Conservation (phyloP, 2,797 vertebrate genomes). For the Dromococcyx pavoninus region DNA sequence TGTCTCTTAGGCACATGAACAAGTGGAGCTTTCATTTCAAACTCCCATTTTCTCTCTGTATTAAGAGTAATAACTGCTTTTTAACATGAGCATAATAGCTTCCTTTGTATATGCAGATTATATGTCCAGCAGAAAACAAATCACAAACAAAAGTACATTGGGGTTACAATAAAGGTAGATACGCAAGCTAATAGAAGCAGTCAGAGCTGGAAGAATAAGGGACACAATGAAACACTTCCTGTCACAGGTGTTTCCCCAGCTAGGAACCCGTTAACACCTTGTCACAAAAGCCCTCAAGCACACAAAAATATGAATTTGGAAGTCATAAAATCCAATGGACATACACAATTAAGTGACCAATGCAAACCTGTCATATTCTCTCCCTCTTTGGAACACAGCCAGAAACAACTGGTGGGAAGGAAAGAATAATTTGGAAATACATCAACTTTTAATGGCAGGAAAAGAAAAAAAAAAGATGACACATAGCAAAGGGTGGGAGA, state of each 20-base stretch:
- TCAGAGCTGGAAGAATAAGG: slow-evolving; percentile 44
- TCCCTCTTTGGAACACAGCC: neutral
- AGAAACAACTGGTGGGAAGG: neutral
- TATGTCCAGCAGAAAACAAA: accelerated
- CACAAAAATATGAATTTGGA: slow-evolving; percentile 50
- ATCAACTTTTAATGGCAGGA: neutral
- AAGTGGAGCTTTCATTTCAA: neutral
- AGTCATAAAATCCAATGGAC: slow-evolving; percentile 39
- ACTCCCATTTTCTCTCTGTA: neutral
- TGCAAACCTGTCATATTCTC: neutral
- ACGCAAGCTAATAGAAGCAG: slow-evolving; percentile 24
- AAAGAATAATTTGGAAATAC: neutral
- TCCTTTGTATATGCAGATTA: neutral
- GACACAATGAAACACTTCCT: slow-evolving; percentile 64
- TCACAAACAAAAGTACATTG: neutral
- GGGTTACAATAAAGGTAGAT: neutral
- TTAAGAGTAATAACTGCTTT: neutral
- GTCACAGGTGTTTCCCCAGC: slow-evolving; percentile 60
- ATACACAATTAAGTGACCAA: slow-evolving; percentile 14
- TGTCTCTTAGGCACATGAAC: neutral
- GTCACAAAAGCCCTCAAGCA: slow-evolving; percentile 51
- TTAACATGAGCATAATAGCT: neutral
- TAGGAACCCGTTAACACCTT: slow-evolving; percentile 67
- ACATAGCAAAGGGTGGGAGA: neutral
- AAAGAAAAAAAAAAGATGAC: neutral